phyloP scores from a whole-genome alignment of 2,113 vertebrate species.

The Limanda limanda region DNA sequence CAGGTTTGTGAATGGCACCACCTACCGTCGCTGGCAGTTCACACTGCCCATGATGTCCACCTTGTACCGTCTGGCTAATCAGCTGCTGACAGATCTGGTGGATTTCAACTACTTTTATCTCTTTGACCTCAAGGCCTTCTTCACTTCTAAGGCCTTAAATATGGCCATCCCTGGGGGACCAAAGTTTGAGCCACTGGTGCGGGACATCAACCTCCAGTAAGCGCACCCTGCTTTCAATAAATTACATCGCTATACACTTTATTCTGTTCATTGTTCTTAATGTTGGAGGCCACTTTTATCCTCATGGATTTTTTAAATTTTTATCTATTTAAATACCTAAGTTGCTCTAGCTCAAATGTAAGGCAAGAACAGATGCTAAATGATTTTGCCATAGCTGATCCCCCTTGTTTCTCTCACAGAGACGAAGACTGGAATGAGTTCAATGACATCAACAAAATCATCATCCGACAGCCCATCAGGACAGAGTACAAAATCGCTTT shows the following conservation, averaged over 20 bases:
- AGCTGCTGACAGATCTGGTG: slow-evolving; percentile 96
- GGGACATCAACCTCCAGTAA: slow-evolving; percentile 98
- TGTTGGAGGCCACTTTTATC: no score
- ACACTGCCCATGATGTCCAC: slow-evolving; percentile 99
- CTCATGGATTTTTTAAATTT: no score
- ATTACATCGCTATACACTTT: neutral
- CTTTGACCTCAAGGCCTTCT: slow-evolving; percentile 98
- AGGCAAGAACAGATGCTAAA: neutral
- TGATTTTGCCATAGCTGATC: neutral
- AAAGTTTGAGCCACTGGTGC: slow-evolving; percentile 97
- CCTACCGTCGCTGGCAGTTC: slow-evolving; percentile 98
- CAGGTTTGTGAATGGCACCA: slow-evolving; percentile 95
- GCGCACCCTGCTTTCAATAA: slow-evolving; percentile 25
- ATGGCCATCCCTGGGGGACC: slow-evolving; percentile 99
- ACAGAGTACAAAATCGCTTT: slow-evolving; percentile 99
- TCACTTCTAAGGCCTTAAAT: slow-evolving; percentile 98
- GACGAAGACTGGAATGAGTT: slow-evolving; percentile 99
- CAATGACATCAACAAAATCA: slow-evolving; percentile 99
- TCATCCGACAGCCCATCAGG: slow-evolving; percentile 97
- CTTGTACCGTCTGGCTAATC: slow-evolving; percentile 97
- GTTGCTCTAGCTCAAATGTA: neutral
- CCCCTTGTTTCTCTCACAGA: slow-evolving; percentile 69
- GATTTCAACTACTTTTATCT: slow-evolving; percentile 98
- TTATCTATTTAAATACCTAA: neutral
- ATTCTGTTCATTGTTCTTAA: neutral